Evolutionary conservation across 2,888 invertebrate genomes (phyloP).

Genomic region (Lamproptera curius): DNA sequence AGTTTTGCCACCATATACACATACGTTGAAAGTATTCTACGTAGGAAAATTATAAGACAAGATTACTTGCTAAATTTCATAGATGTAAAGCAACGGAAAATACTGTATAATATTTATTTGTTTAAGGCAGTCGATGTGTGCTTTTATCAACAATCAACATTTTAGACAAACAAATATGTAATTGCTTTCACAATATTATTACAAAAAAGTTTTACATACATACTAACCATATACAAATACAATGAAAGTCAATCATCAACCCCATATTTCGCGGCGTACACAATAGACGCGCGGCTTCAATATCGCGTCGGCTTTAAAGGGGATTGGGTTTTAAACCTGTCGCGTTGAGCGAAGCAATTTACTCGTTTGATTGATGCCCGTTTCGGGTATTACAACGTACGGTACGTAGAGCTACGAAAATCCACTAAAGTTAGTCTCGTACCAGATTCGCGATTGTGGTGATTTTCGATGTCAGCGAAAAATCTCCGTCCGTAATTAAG

Average conservation of each 20-base stretch:
- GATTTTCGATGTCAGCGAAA: background rate
- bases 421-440: constrained; percentile 11
- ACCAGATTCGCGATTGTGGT: background rate
- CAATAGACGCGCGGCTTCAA: constrained; percentile 29
- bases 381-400: constrained; percentile 38
- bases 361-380: constrained; percentile 56
- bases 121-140: no score
- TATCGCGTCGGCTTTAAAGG: constrained; percentile 36
- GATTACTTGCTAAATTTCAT: no score
- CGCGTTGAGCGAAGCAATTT: constrained; percentile 50
- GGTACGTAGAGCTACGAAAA: constrained; percentile 23
- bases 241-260: constrained; percentile 35
- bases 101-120: no score
- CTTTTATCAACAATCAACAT: no score
- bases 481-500: no score
- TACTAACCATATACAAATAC: constrained; percentile 1
- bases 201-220: background rate
- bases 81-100: no score
- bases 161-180: no score
- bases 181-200: background rate
- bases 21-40: no score
- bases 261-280: constrained; percentile 26
- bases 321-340: constrained; percentile 42
- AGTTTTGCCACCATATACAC: no score
- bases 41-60: no score